phyloP scores from a whole-genome alignment of 2,113 vertebrate species.

The Thunnus thynnus region DNA sequence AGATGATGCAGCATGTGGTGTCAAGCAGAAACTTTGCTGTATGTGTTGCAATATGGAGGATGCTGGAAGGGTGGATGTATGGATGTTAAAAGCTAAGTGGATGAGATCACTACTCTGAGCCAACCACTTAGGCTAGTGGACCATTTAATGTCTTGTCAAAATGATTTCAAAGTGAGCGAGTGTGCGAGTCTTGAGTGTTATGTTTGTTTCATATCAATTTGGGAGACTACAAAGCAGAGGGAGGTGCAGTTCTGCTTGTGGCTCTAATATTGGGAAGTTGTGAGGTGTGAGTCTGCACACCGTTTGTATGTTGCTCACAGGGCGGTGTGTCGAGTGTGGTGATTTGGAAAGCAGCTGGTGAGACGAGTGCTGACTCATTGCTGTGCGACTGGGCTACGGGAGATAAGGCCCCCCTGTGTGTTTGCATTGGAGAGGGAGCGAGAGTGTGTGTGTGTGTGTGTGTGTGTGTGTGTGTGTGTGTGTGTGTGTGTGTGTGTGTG shows the following conservation, averaged over 20 bases:
- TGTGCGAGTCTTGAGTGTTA: constrained; percentile 7
- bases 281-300: not conserved
- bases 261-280: constrained; percentile 6
- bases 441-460: not conserved
- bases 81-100: constrained; percentile 34
- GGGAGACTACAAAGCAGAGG: not conserved
- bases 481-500: not conserved
- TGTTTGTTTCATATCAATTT: not conserved
- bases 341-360: constrained; percentile 75
- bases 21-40: too few species aligned
- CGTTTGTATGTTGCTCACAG: constrained; percentile 8
- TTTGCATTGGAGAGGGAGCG: constrained; percentile 32
- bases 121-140: constrained; percentile 33
- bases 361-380: constrained; percentile 77
- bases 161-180: not conserved
- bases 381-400: constrained; percentile 44
- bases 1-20: too few species aligned
- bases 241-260: constrained; percentile 3
- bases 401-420: constrained; percentile 64
- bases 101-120: constrained; percentile 36
- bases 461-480: not conserved
- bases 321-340: constrained; percentile 3
- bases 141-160: constrained; percentile 37
- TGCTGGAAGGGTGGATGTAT: not conserved
- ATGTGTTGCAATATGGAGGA: too few species aligned